Evolutionary conservation across 2,113 vertebrate species (phyloP), one percentile per base, ranked within the genome.

Genomic region (Agapornis roseicollis): DNA sequence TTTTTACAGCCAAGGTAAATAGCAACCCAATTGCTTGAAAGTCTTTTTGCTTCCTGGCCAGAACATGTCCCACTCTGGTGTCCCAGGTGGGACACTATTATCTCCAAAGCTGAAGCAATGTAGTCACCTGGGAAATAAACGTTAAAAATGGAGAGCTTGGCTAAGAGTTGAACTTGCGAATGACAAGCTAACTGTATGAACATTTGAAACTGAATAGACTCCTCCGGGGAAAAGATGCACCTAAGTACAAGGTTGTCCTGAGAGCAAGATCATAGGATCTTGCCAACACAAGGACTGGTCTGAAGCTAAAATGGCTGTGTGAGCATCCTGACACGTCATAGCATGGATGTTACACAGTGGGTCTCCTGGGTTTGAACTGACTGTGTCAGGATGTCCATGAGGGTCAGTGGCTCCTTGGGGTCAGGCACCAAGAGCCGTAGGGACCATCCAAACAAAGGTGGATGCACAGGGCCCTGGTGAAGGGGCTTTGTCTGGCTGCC

Each of bases 361-460:
- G 16, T 47, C 15, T 61, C 23, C 46, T 82, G 66, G 28, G 19
- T 52, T 28, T 63, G 41, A 56, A 37, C 14, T 37, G 44, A 22
- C 16, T 24, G 9, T 37, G 33, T 20, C 31, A 85, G 25, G 15
- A 6, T 11, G 6, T 24, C 16, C 11, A 10, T 10, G 24, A 85
- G n/a, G 9, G 18, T 23, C 37, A 78, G 33, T 2, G 6, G 6
- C 22, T 79, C 22, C 20, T 37, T 68, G 27, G 42, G 16, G 13
- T 39, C 82, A 72, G 63, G 37, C 37, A 47, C 20, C 0, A 1
- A 56, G 31, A 76, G 33, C 20, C 19, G 3, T 0, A 1, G 41
- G 37, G 11, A 8, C 7, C 35, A 8, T 27, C 6, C 17, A 10
- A 35, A 39, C 12, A 42, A 10, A 63, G 11, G 20, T 1, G 2